Conservation (phyloP, 2,888 invertebrate species). For the Lymantria monacha region DNA sequence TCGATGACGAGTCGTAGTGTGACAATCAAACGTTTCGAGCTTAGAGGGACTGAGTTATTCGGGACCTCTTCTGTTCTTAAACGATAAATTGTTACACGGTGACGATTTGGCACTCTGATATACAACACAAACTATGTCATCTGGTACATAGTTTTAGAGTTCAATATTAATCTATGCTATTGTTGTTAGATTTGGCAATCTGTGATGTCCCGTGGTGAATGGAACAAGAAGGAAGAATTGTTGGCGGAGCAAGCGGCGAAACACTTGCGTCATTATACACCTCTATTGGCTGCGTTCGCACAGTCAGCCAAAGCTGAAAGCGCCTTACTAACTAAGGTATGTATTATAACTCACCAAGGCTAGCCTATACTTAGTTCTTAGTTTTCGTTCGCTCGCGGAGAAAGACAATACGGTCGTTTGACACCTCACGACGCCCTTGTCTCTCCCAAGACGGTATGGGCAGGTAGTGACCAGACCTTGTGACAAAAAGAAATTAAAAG, state of each 20-base stretch:
- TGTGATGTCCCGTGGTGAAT: slow-evolving; percentile 97
- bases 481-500: no score
- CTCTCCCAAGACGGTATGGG: no score
- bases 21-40: slow-evolving; percentile 29
- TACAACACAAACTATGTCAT: not conserved
- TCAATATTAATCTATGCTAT: slow-evolving; percentile 1
- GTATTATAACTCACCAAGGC: not conserved
- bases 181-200: slow-evolving; percentile 92
- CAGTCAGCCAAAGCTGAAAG: slow-evolving; percentile 93
- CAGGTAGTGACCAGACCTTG: no score
- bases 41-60: slow-evolving; percentile 58
- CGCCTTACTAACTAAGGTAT: slow-evolving; percentile 90
- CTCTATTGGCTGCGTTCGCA: slow-evolving; percentile 93
- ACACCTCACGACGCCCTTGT: no score
- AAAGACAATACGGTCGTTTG: no score
- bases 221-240: slow-evolving; percentile 99
- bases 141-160: not conserved
- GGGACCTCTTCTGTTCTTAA: slow-evolving; percentile 34
- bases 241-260: slow-evolving; percentile 97
- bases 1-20: slow-evolving; percentile 79
- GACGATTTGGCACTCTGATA: slow-evolving; percentile 75
- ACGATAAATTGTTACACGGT: slow-evolving; percentile 35
- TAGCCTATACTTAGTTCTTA: no score
- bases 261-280: slow-evolving; percentile 93
- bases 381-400: not conserved